Evolutionary conservation across 2,888 invertebrate species (phyloP), one percentile per base, ranked within the genome.

Genomic region (Dolichomitus sp.): DNA sequence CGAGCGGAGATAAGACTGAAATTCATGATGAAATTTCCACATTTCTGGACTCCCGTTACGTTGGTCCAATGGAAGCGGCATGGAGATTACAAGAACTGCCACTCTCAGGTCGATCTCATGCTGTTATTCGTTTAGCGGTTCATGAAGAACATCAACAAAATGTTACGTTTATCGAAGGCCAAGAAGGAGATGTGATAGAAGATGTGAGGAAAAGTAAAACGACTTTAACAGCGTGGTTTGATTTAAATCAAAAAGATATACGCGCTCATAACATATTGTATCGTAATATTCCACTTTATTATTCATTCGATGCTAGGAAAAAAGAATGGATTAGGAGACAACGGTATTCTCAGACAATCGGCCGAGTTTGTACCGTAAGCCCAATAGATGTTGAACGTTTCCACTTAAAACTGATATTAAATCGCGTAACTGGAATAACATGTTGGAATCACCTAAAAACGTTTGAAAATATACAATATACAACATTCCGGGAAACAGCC

Each of bases 291-390:
- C n/a, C n/a, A n/a, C n/a, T n/a, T n/a, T n/a, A n/a, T n/a, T n/a
- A n/a, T n/a, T n/a, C n/a, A n/a, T n/a, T n/a, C n/a, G n/a, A n/a
- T n/a, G n/a, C n/a, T n/a, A n/a, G n/a, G n/a, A 54, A 63, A 65
- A 65, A 72, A 52, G 52, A 30, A 19, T 59, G 63, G 68, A 54
- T 61, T 14, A 69, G 30, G 61, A 48, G 69, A 40, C 12, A 59
- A 52, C 19, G 69, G 17, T 68, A 68, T 70, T 70, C 66, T 14
- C 76, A 80, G 48, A 52, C 70, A 12, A 65, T 81, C 30, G 84
- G 81, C 14, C 33, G 84, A 33, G 40, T 84, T 37, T 57, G 54
- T 45, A 17, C 59, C 33, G 76, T 81, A 23, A 79, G 78, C 48
- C 68, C 72, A 30, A 30, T 30, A 30, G 30, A 30, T 30, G 30